Percentiles rank a stretch among this genome's conserved stretches.
Evolutionary conservation across 2,113 vertebrate species (phyloP).

Genomic region (Pongo pygmaeus): DNA sequence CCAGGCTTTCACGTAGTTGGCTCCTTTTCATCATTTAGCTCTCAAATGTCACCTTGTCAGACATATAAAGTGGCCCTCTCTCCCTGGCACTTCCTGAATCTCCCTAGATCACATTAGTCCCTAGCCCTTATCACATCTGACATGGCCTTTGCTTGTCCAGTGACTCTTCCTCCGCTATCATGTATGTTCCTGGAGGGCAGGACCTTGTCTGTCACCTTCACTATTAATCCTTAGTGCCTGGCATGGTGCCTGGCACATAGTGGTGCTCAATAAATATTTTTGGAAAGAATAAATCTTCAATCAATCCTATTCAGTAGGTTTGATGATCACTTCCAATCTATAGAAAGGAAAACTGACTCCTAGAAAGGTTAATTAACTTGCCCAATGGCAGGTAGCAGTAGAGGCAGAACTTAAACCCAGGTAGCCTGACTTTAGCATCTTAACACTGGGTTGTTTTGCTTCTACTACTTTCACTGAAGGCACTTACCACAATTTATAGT

Average conservation of each 20-base stretch:
- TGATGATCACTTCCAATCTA: not conserved
- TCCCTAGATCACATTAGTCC: not conserved
- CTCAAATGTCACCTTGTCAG: not conserved
- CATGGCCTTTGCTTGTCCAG: not conserved
- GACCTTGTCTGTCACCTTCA: not conserved
- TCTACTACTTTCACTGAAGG: not conserved
- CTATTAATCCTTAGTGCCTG: not conserved
- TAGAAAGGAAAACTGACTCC: not conserved
- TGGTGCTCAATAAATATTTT: not conserved
- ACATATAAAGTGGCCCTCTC: not conserved
- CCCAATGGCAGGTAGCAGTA: not conserved
- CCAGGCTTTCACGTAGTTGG: not conserved
- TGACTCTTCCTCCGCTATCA: not conserved
- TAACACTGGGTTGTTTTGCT: not conserved
- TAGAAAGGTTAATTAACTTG: not conserved
- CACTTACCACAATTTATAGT: not conserved
- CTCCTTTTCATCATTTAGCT: not conserved
- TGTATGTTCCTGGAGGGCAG: not conserved
- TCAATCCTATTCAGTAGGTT: not conserved
- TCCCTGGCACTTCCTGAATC: not conserved
- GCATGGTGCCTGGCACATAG: not conserved
- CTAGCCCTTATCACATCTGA: not conserved
- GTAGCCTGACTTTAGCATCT: not conserved
- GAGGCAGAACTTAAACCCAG: not conserved
- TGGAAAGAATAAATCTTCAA: not conserved